Conservation (phyloP, 2,113 vertebrate genomes). For the Cromileptes altivelis region DNA sequence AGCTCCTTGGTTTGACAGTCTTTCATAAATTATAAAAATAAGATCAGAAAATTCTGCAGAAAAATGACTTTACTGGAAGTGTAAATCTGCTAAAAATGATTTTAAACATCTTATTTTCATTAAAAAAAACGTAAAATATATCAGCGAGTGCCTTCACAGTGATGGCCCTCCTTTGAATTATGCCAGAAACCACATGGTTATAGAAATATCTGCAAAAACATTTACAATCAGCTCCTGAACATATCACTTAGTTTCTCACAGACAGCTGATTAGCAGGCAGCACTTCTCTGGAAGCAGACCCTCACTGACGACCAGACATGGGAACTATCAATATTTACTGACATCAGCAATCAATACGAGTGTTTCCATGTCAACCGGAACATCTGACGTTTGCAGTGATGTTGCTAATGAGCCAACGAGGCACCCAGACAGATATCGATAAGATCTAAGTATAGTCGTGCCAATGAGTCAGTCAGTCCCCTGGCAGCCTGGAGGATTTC, state of each 20-base stretch:
- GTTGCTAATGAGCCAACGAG: neutral
- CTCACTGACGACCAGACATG: neutral
- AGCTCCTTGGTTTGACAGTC: too few species aligned
- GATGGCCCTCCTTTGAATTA: too few species aligned
- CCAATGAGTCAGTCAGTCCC: neutral
- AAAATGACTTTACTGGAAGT: neutral
- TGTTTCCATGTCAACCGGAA: neutral
- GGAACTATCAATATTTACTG: neutral
- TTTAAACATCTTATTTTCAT: neutral
- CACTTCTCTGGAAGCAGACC: neutral
- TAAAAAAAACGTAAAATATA: neutral
- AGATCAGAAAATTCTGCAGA: neutral
- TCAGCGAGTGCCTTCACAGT: too few species aligned
- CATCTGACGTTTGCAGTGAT: neutral
- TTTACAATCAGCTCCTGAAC: neutral
- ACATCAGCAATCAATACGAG: slow-evolving; percentile 2
- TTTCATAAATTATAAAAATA: too few species aligned
- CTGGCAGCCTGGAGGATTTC: neutral
- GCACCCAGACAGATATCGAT: slow-evolving; percentile 1
- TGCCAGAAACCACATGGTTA: neutral
- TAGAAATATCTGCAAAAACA: neutral
- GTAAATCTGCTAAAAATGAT: neutral
- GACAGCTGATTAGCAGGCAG: neutral
- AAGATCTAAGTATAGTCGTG: neutral
- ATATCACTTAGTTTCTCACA: neutral